Evolutionary conservation across 23 tunicate genomes (phyloP), one percentile per base, ranked within the genome.

Genomic region (Clavelina lepadiformis): DNA sequence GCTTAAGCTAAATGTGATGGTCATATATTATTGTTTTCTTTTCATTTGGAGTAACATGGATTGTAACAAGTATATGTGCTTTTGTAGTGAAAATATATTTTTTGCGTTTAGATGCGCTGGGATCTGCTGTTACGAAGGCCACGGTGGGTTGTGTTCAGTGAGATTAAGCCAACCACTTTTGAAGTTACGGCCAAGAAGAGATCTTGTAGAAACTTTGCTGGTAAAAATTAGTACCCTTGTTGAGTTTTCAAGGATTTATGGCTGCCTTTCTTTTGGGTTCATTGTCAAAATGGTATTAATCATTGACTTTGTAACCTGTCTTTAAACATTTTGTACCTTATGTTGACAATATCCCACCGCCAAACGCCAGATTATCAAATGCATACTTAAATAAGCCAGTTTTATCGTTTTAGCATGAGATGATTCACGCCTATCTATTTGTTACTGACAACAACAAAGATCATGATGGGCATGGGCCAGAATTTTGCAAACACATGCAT

Each of bases 391-490:
- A 15, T 44, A 44, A 44, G 11, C 11, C 6, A 13, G 11, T 69
- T 69, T 56, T 56, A 28, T 69, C 6, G 0, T 60, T 28, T 0
- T 62, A 89, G 88, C 98, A 93, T 55, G 98, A 93, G 50, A 93
- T 93, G 98, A 93, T 93, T 21, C 98, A 93, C 41, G 98, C 98
- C 8, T 85, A 66, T 32, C 65, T 93, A n/a, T 93, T 93, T 68
- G 94, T 93, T 28, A 93, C 98, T 31, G 76, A 73, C 38, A 85
- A 93, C 61, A 79, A 93, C 79, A 73, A 51, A 57, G 98, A 93
- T 62, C 75, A 72, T 18, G 98, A 93, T 56, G 98, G 87, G 3
- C 98, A 93, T 56, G 98, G 98, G 1, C 94, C 98, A 0, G 78
- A 85, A 49, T 93, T 93, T 61, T 76, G 83, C 56, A 67, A 67